phyloP scores from a whole-genome alignment of 1,140 invertebrate genomes.

The Temnothorax curvispinosus region DNA sequence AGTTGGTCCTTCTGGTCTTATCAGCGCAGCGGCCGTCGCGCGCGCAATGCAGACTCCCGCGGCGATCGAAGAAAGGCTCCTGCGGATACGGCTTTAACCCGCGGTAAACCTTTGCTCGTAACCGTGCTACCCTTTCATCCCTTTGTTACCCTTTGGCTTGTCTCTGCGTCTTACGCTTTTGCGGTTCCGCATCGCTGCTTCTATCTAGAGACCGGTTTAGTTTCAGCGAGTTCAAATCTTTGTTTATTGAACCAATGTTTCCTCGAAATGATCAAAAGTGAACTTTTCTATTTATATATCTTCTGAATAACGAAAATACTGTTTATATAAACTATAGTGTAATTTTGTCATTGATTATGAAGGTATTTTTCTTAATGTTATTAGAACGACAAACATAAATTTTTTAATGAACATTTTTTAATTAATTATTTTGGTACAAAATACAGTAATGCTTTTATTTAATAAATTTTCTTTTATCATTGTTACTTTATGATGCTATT shows the following conservation, averaged over 20 bases:
- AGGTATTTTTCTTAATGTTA: not conserved
- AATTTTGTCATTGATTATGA: not conserved
- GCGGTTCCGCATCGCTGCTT: not conserved
- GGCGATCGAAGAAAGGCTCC: slow-evolving; percentile 58
- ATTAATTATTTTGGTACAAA: not conserved
- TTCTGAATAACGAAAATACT: not conserved
- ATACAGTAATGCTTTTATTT: not conserved
- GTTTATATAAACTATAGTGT: not conserved
- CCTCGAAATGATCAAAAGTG: not conserved
- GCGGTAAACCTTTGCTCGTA: slow-evolving; percentile 47
- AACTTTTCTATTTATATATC: not conserved
- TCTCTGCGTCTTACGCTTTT: slow-evolving; percentile 10
- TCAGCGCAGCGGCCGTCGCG: slow-evolving; percentile 31
- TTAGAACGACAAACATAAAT: not conserved
- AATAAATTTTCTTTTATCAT: not conserved
- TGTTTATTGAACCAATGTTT: not conserved
- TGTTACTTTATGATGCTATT: not conserved
- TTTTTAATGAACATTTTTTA: not conserved
- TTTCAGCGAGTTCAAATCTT: slow-evolving; percentile 33
- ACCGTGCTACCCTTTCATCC: slow-evolving; percentile 43
- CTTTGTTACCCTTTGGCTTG: slow-evolving; percentile 7
- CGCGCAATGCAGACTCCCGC: slow-evolving; percentile 15
- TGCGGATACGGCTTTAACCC: slow-evolving; percentile 6
- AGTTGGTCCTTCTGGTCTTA: slow-evolving; percentile 58
- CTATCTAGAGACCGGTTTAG: not conserved